Conservation (phyloP, 2,888 invertebrate species). For the Xestia xanthographa region DNA sequence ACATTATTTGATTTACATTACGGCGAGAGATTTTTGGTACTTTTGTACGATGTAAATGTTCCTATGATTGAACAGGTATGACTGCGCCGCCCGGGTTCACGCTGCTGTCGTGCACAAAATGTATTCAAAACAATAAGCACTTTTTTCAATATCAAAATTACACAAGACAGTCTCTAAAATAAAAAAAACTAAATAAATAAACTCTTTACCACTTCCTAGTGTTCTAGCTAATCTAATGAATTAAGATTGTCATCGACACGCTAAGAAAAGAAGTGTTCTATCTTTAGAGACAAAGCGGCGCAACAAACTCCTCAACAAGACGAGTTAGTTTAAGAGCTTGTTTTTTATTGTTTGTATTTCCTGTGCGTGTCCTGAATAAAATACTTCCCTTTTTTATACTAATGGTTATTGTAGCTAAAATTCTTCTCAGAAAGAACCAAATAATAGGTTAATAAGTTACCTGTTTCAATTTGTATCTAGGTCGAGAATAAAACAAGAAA, state of each 20-base stretch:
- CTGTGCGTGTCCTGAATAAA: background rate
- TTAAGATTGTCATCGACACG: too few species aligned
- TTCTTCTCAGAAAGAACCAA: background rate
- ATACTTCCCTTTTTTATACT: background rate
- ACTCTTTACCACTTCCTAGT: background rate
- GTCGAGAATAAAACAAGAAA: constrained; percentile 25
- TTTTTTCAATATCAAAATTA: background rate
- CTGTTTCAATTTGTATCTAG: constrained; percentile 22
- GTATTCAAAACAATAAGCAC: background rate
- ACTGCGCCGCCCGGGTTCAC: too few species aligned
- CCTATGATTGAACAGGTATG: too few species aligned
- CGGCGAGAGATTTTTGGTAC: too few species aligned
- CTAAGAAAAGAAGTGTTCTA: background rate
- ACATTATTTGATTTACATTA: too few species aligned
- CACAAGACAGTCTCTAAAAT: background rate
- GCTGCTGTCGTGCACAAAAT: too few species aligned
- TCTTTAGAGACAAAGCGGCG: background rate
- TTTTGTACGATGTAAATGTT: too few species aligned
- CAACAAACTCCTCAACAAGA: background rate
- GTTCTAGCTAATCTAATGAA: background rate
- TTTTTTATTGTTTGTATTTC: background rate
- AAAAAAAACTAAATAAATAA: too few species aligned
- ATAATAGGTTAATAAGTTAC: constrained; percentile 3
- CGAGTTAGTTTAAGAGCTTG: background rate
- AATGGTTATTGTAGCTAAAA: background rate